phyloP scores from a whole-genome alignment of 2,797 vertebrate genomes.

The Scolopax rusticola region DNA sequence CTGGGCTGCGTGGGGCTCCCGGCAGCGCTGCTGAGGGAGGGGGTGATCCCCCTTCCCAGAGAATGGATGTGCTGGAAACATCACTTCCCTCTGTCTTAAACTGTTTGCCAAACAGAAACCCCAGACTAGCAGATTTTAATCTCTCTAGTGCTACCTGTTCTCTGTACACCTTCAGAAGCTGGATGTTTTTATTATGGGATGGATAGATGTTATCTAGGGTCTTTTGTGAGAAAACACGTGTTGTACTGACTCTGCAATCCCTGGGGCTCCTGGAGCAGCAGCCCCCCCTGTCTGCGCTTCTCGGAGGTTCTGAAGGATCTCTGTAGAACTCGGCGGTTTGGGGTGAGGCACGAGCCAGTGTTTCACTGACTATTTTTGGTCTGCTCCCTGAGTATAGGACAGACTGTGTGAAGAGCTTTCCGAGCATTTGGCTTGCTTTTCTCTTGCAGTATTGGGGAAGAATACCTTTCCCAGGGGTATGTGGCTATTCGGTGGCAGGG shows the following conservation, averaged over 20 bases:
- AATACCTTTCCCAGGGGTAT: background rate
- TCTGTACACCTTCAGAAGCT: conserved; percentile 6
- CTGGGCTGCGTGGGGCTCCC: background rate
- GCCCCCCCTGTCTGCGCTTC: background rate
- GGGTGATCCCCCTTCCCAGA: background rate
- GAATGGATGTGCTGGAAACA: background rate
- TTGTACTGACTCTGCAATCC: background rate
- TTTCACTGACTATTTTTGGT: background rate
- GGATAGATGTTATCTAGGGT: conserved; percentile 33
- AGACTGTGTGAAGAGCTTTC: background rate
- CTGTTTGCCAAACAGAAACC: background rate
- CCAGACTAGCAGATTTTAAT: conserved; percentile 44
- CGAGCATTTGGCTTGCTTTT: background rate
- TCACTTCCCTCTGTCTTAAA: background rate
- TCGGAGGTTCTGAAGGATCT: no score
- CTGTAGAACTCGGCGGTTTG: background rate
- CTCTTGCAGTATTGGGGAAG: background rate
- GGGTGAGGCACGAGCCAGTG: background rate
- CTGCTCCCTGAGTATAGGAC: background rate
- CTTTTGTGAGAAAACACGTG: conserved; percentile 11
- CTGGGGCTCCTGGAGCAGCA: background rate
- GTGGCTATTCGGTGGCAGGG: background rate
- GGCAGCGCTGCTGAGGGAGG: background rate
- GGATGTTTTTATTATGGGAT: conserved; percentile 9
- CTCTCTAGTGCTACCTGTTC: background rate